A percentile compares a stretch with the other conserved stretches of the same genome.
phyloP scores from a whole-genome alignment of 2,113 vertebrate species.

The Ciconia maguari region DNA sequence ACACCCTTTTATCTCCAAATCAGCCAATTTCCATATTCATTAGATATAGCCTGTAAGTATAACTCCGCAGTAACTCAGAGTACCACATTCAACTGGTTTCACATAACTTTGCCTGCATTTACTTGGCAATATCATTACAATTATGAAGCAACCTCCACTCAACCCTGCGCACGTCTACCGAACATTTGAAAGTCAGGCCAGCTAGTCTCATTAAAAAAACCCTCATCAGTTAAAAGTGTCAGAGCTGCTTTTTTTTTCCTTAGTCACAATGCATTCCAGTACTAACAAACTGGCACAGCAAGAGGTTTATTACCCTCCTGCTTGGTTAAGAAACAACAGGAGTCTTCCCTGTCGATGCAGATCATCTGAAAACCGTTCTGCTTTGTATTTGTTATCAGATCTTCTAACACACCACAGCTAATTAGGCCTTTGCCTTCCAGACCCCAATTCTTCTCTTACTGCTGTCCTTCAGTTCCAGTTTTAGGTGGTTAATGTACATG shows the following conservation, averaged over 20 bases:
- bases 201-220: background rate
- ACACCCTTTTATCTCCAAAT: background rate
- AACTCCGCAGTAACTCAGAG: background rate
- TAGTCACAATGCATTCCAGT: background rate
- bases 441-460: background rate
- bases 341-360: background rate
- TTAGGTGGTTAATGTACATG: background rate
- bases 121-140: background rate
- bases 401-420: background rate
- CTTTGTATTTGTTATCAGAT: conserved; percentile 20
- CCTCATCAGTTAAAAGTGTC: background rate
- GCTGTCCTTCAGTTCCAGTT: background rate
- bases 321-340: background rate
- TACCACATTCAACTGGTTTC: background rate
- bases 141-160: background rate
- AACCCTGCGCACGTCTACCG: background rate
- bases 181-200: background rate
- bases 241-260: conserved; percentile 4
- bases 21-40: background rate
- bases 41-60: background rate
- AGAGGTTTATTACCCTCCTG: background rate
- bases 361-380: background rate
- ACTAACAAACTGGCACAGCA: background rate
- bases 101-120: background rate
- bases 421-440: conserved; percentile 8